Conservation (phyloP, 2,797 vertebrate genomes). For the Coregonus sp. region DNA sequence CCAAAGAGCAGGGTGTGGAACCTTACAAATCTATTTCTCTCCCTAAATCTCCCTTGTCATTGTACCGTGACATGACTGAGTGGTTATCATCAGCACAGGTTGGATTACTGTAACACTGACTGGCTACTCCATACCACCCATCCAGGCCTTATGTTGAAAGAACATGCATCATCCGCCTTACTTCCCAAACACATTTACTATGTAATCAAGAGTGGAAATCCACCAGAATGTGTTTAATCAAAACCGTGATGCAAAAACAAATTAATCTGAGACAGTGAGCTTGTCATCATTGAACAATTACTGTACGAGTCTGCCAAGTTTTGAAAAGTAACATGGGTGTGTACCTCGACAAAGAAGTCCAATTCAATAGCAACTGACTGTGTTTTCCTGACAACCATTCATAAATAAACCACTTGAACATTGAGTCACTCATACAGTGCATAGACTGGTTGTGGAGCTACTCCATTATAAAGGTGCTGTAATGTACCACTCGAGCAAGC, state of each 20-base stretch:
- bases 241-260: slow-evolving; percentile 24
- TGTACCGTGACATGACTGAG: slow-evolving; percentile 45
- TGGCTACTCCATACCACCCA: not conserved
- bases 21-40: slow-evolving; percentile 39
- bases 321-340: slow-evolving; percentile 50
- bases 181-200: not conserved
- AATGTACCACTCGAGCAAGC: slow-evolving; percentile 42
- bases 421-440: slow-evolving; percentile 51
- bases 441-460: slow-evolving; percentile 27
- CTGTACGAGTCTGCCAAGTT: slow-evolving; percentile 38
- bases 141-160: not conserved
- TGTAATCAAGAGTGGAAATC: slow-evolving; percentile 14
- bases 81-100: slow-evolving; percentile 22
- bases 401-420: slow-evolving; percentile 66
- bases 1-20: slow-evolving; percentile 61
- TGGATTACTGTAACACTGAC: slow-evolving; percentile 32
- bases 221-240: slow-evolving; percentile 24
- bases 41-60: slow-evolving; percentile 36
- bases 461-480: slow-evolving; percentile 31
- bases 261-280: slow-evolving; percentile 27
- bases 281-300: slow-evolving; percentile 44
- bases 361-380: slow-evolving; percentile 52
- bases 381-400: slow-evolving; percentile 75
- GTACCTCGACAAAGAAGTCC: slow-evolving; percentile 37
- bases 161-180: not conserved